A percentile compares a stretch with the other conserved stretches of the same genome.
These are phyloP conservation scores for Scaptomyza flava DNA, from an alignment of 2,888 invertebrate species.

Conservation along the genomic window DNA sequence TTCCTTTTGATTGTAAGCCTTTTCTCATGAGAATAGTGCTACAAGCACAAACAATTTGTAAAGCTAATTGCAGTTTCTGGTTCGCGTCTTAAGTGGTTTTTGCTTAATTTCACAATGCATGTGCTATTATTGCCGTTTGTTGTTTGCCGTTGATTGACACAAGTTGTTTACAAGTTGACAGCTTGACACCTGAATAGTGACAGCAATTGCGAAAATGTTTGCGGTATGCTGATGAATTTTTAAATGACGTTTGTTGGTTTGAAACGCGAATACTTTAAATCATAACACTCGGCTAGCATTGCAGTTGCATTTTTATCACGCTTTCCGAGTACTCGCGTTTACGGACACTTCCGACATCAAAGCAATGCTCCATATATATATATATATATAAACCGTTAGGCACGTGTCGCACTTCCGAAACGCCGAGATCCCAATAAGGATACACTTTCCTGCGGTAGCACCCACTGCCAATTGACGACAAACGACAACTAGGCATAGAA, in stretches of 20 bases:
- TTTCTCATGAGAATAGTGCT: neutral
- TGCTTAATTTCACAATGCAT: slow-evolving; percentile 44
- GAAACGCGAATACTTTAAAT: neutral
- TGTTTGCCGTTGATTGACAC: slow-evolving; percentile 54
- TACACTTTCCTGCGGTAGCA: slow-evolving; percentile 34
- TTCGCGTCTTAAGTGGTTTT: slow-evolving; percentile 46
- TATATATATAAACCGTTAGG: slow-evolving; percentile 6
- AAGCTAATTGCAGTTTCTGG: slow-evolving; percentile 62
- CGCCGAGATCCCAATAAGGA: slow-evolving; percentile 54
- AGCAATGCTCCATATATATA: neutral
- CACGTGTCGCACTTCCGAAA: slow-evolving; percentile 58
- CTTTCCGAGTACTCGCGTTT: slow-evolving; percentile 16
- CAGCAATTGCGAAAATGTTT: neutral
- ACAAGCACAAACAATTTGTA: slow-evolving; percentile 1
- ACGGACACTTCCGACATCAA: slow-evolving; percentile 9
- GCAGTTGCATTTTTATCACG: slow-evolving; percentile 22
- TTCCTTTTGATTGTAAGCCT: neutral
- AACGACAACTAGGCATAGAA: slow-evolving; percentile 18
- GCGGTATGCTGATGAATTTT: slow-evolving; percentile 62
- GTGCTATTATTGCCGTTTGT: neutral
- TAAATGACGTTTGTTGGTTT: slow-evolving; percentile 56
- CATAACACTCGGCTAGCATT: slow-evolving; percentile 3
- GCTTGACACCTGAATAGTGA: slow-evolving; percentile 2
- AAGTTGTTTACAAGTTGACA: slow-evolving; percentile 35
- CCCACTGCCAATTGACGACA: slow-evolving; percentile 44